Evolutionary conservation across 2,113 vertebrate genomes (phyloP).

Genomic region (Craseonycteris thonglongyai): DNA sequence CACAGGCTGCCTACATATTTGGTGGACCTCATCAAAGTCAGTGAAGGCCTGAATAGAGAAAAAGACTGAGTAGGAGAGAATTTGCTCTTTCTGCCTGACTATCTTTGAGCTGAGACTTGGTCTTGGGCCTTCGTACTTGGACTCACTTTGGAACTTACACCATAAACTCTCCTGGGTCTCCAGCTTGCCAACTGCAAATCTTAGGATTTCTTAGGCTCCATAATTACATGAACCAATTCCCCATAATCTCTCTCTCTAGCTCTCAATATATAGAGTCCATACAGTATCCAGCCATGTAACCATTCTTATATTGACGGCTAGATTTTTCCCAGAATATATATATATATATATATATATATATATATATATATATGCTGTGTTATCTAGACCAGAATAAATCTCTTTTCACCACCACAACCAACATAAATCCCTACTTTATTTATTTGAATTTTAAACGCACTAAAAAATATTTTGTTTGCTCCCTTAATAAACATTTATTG

Average conservation of each 20-base stretch:
- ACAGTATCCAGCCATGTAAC: background rate
- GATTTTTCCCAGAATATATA: no score
- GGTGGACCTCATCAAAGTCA: background rate
- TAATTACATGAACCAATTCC: background rate
- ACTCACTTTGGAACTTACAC: background rate
- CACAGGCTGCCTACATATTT: background rate
- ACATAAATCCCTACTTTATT: background rate
- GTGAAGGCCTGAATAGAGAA: background rate
- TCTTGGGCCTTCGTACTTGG: background rate
- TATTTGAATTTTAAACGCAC: background rate
- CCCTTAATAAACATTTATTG: background rate
- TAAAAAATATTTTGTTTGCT: background rate
- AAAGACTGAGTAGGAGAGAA: background rate
- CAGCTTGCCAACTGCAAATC: background rate
- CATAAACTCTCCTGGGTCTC: background rate
- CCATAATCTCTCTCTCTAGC: background rate
- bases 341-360: no score
- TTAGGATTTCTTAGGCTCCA: background rate
- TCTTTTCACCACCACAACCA: background rate
- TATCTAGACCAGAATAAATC: background rate
- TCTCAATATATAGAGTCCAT: background rate
- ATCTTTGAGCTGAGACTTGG: background rate
- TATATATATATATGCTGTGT: no score
- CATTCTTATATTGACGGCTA: no score
- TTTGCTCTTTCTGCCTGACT: background rate